Percentiles rank a stretch among this genome's conserved stretches.
These are phyloP conservation scores for Hippopotamyrus pictus DNA, from an alignment of 2,797 vertebrate species.

Conservation along the genomic window DNA sequence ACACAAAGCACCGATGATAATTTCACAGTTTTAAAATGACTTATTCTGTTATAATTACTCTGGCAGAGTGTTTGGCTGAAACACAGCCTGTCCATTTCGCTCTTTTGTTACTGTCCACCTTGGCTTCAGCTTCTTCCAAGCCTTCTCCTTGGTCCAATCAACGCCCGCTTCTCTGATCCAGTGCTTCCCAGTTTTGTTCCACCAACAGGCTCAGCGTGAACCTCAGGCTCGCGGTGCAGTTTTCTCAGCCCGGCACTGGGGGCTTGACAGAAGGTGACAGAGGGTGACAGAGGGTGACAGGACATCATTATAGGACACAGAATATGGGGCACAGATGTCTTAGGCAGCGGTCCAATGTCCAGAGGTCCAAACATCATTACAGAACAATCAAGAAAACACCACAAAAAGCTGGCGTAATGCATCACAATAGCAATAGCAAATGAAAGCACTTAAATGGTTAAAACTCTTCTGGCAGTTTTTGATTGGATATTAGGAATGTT, in stretches of 20 bases:
- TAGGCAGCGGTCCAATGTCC: not conserved
- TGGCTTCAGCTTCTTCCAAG: not conserved
- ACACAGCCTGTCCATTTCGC: not conserved
- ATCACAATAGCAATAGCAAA: not conserved
- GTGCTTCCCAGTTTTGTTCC: not conserved
- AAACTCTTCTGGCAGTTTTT: not conserved
- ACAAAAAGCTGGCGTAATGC: not conserved
- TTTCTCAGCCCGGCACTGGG: not conserved
- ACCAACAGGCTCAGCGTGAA: not conserved
- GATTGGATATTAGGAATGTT: not conserved
- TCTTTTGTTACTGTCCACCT: not conserved
- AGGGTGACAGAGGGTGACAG: not conserved
- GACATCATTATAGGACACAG: not conserved
- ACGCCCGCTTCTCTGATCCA: not conserved
- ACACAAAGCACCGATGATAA: not conserved
- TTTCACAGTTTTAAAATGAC: not conserved
- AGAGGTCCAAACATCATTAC: not conserved
- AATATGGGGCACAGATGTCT: not conserved
- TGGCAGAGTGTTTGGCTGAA: not conserved
- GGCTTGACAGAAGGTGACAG: not conserved
- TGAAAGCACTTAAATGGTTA: not conserved
- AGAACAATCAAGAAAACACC: not conserved
- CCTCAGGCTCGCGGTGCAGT: not conserved
- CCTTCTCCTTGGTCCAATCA: not conserved
- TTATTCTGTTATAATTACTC: not conserved